phyloP scores from a whole-genome alignment of 2,888 invertebrate species.

The Coleophora flavipennella region DNA sequence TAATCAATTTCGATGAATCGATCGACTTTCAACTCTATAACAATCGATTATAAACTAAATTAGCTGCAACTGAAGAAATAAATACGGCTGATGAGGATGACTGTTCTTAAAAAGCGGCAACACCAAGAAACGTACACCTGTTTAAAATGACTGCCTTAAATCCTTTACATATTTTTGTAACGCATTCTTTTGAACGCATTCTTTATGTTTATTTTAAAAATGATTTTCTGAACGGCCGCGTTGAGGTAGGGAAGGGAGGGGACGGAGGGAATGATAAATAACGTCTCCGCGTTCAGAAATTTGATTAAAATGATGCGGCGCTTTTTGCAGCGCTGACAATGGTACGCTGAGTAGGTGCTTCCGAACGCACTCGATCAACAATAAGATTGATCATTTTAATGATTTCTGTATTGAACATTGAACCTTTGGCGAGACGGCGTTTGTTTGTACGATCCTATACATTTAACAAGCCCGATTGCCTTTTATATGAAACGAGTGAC shows the following conservation, averaged over 20 bases:
- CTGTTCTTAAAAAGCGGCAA: constrained; percentile 18
- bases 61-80: background rate
- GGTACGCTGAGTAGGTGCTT: constrained; percentile 25
- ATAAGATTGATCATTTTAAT: constrained; percentile 27
- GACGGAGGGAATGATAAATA: constrained; percentile 40
- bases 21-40: constrained; percentile 14
- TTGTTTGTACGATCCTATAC: background rate
- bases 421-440: constrained; percentile 12
- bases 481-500: too few species aligned
- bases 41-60: constrained; percentile 3
- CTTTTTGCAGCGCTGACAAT: constrained; percentile 26
- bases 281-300: constrained; percentile 24
- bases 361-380: constrained; percentile 29
- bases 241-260: constrained; percentile 15
- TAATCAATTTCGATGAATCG: constrained; percentile 4
- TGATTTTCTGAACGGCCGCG: constrained; percentile 22
- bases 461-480: background rate
- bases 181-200: constrained; percentile 52
- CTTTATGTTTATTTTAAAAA: constrained; percentile 48
- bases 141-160: constrained; percentile 43
- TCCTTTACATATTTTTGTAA: constrained; percentile 62
- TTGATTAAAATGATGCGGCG: constrained; percentile 55
- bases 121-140: constrained; percentile 49
- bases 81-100: constrained; percentile 1
- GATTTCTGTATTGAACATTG: constrained; percentile 31